phyloP scores from a whole-genome alignment of 2,797 vertebrate species.

The Carapus acus region DNA sequence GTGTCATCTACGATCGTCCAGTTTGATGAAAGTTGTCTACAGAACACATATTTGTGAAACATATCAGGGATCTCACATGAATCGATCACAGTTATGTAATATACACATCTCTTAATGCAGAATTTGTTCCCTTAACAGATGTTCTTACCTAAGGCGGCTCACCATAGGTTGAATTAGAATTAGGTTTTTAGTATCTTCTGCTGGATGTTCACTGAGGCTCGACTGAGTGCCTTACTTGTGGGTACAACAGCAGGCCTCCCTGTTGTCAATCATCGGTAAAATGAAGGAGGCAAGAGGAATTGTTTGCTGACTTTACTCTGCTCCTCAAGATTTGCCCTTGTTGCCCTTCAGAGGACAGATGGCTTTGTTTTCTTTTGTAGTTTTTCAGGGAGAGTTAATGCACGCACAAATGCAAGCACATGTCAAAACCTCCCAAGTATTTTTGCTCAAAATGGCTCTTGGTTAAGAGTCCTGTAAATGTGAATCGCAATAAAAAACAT shows the following conservation, averaged over 20 bases:
- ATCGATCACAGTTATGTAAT: no score
- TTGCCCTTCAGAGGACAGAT: constrained; percentile 1
- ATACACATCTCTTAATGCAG: no score
- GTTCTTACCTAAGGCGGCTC: constrained; percentile 18
- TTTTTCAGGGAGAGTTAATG: no score
- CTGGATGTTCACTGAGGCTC: constrained; percentile 23
- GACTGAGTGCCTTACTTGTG: constrained; percentile 11
- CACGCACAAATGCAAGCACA: no score
- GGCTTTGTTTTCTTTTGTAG: no score
- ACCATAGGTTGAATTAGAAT: constrained; percentile 8
- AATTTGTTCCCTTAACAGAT: constrained; percentile 1
- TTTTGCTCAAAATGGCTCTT: no score
- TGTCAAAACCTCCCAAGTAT: no score
- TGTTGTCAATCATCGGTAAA: constrained; percentile 18
- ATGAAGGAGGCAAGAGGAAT: constrained; percentile 1
- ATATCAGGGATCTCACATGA: no score
- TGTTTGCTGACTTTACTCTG: not conserved
- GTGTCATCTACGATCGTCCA: no score
- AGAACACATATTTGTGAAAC: no score
- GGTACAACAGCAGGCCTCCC: constrained; percentile 11
- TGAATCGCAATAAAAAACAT: not conserved
- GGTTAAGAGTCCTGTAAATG: no score
- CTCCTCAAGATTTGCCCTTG: not conserved
- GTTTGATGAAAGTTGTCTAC: no score
- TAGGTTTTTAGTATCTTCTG: constrained; percentile 25